Conservation (phyloP, 2,888 invertebrate species). For the Strigamia crassipes region DNA sequence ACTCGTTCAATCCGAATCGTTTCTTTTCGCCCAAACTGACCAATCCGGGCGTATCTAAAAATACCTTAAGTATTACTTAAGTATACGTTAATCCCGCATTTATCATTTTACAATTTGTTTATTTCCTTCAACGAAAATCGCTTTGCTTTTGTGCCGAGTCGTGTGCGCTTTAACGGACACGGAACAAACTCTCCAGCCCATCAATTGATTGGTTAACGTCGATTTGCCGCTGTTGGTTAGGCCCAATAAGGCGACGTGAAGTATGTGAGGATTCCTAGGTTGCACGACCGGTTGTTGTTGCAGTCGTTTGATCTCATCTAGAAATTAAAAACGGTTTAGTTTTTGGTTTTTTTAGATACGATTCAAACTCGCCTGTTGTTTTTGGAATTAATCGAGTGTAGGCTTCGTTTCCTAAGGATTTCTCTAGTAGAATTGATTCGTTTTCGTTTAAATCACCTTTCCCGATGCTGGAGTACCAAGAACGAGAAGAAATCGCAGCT, state of each 20-base stretch:
- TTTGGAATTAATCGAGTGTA: not conserved
- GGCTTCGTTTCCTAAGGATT: too few relatives aligned
- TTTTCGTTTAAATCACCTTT: too few relatives aligned
- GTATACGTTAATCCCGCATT: not conserved
- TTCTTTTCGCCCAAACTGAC: not conserved
- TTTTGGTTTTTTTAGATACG: not conserved
- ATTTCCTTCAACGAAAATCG: not conserved
- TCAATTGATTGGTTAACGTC: not conserved
- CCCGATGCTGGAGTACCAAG: too few relatives aligned
- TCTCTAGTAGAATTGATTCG: too few relatives aligned
- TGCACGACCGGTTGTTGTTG: not conserved
- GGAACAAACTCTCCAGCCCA: not conserved
- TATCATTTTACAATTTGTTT: not conserved
- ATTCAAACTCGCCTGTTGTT: not conserved
- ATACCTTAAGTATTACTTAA: not conserved
- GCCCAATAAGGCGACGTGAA: not conserved
- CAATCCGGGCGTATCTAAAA: not conserved
- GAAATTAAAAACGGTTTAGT: not conserved
- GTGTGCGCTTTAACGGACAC: not conserved
- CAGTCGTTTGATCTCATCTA: not conserved
- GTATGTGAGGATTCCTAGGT: not conserved
- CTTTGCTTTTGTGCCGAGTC: not conserved
- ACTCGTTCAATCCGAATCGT: conserved; percentile 59
- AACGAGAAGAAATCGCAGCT: too few relatives aligned
- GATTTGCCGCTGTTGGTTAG: not conserved